Evolutionary conservation across 2,797 vertebrate species (phyloP).

Genomic region (Callimico goeldii): DNA sequence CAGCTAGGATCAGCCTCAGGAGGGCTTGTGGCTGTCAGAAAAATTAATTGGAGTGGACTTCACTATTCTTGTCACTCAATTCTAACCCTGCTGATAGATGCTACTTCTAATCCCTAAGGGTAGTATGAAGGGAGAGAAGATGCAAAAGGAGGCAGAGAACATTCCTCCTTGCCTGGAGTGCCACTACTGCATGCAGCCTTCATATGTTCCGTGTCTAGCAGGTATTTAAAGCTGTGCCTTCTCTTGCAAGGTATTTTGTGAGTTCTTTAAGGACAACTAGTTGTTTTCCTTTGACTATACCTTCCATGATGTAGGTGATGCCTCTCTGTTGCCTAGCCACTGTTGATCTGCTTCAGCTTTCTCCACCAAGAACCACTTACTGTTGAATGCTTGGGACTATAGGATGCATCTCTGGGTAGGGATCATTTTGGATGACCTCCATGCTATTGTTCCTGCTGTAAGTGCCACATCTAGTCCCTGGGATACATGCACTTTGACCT

Average conservation of each 20-base stretch:
- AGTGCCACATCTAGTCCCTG: not conserved
- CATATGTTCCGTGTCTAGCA: not conserved
- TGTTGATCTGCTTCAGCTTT: not conserved
- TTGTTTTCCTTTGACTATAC: not conserved
- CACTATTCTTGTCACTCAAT: not conserved
- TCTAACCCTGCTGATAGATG: not conserved
- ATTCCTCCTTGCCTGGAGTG: not conserved
- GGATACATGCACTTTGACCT: not conserved
- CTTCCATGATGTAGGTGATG: not conserved
- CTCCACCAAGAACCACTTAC: not conserved
- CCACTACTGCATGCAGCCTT: rapidly evolving
- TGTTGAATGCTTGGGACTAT: not conserved
- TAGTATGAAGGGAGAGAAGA: not conserved
- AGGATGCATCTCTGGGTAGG: not conserved
- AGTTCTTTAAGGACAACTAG: not conserved
- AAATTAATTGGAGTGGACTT: not conserved
- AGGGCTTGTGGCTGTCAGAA: not conserved
- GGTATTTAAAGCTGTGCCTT: not conserved
- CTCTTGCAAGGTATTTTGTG: not conserved
- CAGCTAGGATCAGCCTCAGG: not conserved
- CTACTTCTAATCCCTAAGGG: not conserved
- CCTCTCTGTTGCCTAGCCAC: not conserved
- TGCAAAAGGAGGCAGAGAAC: not conserved
- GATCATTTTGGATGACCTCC: not conserved
- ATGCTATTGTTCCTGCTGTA: not conserved